Base-by-base conservation (phyloP, 2,113 vertebrate species). In the Sprattus sprattus region DNA sequence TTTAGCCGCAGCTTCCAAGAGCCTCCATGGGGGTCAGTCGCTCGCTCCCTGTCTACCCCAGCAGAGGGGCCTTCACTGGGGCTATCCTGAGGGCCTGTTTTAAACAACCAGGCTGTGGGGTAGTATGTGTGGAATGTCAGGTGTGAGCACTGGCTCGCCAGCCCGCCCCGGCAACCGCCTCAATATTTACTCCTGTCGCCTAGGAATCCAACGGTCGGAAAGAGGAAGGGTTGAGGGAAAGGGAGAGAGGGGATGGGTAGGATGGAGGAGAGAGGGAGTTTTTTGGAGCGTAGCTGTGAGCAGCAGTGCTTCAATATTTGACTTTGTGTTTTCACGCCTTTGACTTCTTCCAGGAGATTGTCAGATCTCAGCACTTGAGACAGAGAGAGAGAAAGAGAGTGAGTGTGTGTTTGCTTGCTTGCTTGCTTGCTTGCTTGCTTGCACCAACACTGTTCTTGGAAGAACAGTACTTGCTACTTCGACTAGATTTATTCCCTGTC, bases 41-140 rank as follows among this genome's bases (percentile, higher is more conserved):
- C 7, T 2, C 16, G 52, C 16, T 15, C 16, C 16, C 1, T 16
- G 52, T 54, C 13, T 18, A 15, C 0, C 52, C 60, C 5, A n/a
- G 60, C 4, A 9, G 60, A 28, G 60, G 60, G 25, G n/a, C 64
- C 32, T 71, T 0, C 10, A 9, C 13, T 71, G 28, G 64, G 64
- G 64, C 9, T 71, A 28, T 71, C 64, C 25, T 13, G 25, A 25
- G 11, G 7, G 25, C 25, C 28, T 28, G 4, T 32, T 49, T 54
- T 54, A 9, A 28, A 25, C n/a, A 13, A 10, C 3, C 10, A 20
- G 64, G 28, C 16, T 15, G 4, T 54, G 22, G 2, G 11, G 39
- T 28, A n/a, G 82, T 28, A 75, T 75, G 44, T 50, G 46, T 52
- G 45, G 84, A 85, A 85, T 78, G 84, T 46, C 84, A 85, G 84